Percentiles rank a stretch among this genome's conserved stretches.
Conservation (phyloP, 2,797 vertebrate species). For the Podarcis siculus region DNA sequence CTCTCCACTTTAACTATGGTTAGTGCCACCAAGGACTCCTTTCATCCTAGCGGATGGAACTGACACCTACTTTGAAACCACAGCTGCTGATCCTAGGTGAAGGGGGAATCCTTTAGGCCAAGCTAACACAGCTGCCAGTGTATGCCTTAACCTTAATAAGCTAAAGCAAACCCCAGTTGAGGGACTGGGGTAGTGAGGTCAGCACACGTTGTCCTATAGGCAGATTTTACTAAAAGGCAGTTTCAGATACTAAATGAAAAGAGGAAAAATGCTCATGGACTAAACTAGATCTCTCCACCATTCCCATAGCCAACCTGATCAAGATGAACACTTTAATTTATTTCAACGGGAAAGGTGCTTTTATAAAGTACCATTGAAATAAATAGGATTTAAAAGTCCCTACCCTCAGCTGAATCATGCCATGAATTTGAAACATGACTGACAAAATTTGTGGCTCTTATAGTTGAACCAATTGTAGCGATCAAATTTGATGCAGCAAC, state of each 20-base stretch:
- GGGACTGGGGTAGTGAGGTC: background rate
- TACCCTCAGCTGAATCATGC: background rate
- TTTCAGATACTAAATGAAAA: slow-evolving; percentile 54
- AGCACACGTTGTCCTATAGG: slow-evolving; percentile 60
- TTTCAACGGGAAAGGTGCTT: background rate
- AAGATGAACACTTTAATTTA: background rate
- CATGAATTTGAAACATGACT: background rate
- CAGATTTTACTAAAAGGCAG: slow-evolving; percentile 61
- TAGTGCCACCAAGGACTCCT: background rate
- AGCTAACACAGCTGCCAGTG: background rate
- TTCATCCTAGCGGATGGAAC: background rate
- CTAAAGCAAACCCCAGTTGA: background rate
- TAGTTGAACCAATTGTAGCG: background rate
- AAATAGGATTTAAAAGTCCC: background rate
- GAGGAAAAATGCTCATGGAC: background rate
- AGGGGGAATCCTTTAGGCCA: background rate
- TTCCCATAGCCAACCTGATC: background rate
- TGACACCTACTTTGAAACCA: background rate
- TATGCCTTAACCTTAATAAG: background rate
- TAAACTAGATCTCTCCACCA: background rate
- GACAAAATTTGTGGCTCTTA: background rate
- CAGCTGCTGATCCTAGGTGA: background rate
- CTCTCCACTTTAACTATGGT: background rate
- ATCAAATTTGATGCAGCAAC: slow-evolving; percentile 6
- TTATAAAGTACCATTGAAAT: background rate